These are phyloP conservation scores for Cuculus canorus DNA, from an alignment of 2,797 vertebrate genomes.

Conservation along the genomic window DNA sequence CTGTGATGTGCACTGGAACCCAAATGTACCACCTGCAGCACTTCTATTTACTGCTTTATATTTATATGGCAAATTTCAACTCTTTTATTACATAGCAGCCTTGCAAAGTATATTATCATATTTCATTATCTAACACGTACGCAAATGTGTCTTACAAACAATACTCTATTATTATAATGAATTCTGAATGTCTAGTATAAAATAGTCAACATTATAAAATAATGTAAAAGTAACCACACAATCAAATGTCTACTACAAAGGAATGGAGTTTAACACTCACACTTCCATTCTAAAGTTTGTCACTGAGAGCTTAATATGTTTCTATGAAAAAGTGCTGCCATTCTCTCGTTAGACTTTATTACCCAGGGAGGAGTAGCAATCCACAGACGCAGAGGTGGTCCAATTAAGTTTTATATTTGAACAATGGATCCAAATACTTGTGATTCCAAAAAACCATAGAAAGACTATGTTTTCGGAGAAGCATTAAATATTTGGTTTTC, in stretches of 20 bases:
- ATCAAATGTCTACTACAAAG: conserved; percentile 24
- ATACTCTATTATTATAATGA: conserved; percentile 49
- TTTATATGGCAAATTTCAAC: conserved; percentile 31
- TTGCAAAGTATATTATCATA: conserved; percentile 43
- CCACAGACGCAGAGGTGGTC: neutral
- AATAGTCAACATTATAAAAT: conserved; percentile 40
- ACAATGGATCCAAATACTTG: neutral
- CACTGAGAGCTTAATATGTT: conserved; percentile 3
- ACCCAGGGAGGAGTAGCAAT: neutral
- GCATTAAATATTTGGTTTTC: neutral
- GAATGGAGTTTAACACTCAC: neutral
- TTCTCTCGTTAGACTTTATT: conserved; percentile 5
- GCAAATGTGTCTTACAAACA: conserved; percentile 38
- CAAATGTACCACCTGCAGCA: neutral
- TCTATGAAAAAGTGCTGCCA: neutral
- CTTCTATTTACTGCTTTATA: conserved; percentile 50
- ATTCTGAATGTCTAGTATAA: conserved; percentile 43
- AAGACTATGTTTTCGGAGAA: neutral
- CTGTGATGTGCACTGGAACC: neutral
- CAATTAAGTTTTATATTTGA: neutral
- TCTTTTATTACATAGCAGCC: conserved; percentile 14
- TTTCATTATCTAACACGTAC: conserved; percentile 55
- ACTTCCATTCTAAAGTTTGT: conserved; percentile 22
- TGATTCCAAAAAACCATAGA: neutral
- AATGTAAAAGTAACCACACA: conserved; percentile 31